A percentile compares a stretch with the other conserved stretches of the same genome.
phyloP scores from a whole-genome alignment of 1,140 invertebrate genomes.

The Hycleus phaleratus region DNA sequence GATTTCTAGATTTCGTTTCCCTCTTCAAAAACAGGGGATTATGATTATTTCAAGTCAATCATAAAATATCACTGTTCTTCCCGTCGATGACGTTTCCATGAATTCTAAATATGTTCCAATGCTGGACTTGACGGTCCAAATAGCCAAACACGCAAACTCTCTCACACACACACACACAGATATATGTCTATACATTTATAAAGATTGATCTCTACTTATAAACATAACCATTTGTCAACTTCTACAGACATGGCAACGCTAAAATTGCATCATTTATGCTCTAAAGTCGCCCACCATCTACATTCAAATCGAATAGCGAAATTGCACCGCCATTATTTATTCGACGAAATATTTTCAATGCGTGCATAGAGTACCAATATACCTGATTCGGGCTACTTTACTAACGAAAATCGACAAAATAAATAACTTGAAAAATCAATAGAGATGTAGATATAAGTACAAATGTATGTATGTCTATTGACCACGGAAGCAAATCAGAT shows the following conservation, averaged over 20 bases:
- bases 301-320: not conserved
- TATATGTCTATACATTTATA: constrained; percentile 8
- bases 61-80: constrained; percentile 35
- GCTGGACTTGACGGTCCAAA: not conserved
- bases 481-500: not conserved
- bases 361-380: constrained; percentile 3
- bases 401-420: not conserved
- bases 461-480: too few relatives aligned
- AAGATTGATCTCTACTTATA: constrained; percentile 14
- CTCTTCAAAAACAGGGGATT: constrained; percentile 3
- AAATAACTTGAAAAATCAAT: not conserved
- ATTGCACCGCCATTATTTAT: constrained; percentile 5
- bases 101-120: constrained; percentile 21
- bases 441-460: too few relatives aligned
- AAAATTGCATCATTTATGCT: constrained; percentile 14
- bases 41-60: constrained; percentile 32
- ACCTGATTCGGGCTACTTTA: not conserved
- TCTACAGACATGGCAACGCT: constrained; percentile 2
- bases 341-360: constrained; percentile 8
- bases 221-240: constrained; percentile 17
- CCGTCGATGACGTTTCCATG: constrained; percentile 35
- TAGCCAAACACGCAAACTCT: not conserved
- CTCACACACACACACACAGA: not conserved
- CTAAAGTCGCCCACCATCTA: constrained; percentile 1
- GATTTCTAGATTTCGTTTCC: constrained; percentile 6